A percentile compares a stretch with the other conserved stretches of the same genome.
Conservation (phyloP, 2,113 vertebrate genomes). For the Barnardius zonarius region DNA sequence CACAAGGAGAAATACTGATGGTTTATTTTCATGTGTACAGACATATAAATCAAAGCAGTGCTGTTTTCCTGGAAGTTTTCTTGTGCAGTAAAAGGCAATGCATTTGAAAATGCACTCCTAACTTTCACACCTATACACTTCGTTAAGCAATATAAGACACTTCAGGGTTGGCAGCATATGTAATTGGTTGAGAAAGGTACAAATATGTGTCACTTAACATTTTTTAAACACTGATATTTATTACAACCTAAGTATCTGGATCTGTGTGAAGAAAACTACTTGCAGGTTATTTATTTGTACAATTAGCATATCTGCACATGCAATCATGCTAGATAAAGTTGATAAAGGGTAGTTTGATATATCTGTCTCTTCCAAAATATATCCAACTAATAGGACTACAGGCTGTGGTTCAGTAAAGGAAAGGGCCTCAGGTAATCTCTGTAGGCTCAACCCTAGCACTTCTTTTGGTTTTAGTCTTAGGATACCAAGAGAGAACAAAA, state of each 20-base stretch:
- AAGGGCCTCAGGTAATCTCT: fast-evolving
- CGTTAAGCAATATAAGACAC: not conserved
- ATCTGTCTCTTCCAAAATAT: not conserved
- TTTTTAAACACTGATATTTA: not conserved
- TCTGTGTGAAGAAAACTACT: not conserved
- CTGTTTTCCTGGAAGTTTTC: not conserved
- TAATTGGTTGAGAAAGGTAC: not conserved
- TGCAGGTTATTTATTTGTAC: not conserved
- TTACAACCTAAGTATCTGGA: not conserved
- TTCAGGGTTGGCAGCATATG: not conserved
- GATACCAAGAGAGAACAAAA: not conserved
- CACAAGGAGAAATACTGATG: not conserved
- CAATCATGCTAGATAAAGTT: not conserved
- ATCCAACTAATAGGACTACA: not conserved
- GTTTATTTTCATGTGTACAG: not conserved
- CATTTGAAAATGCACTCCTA: not conserved
- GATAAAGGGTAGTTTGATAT: not conserved
- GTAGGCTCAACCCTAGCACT: not conserved
- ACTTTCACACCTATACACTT: not conserved
- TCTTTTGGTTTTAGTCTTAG: not conserved
- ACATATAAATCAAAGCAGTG: not conserved
- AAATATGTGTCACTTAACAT: not conserved
- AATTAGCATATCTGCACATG: not conserved
- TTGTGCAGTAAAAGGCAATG: not conserved
- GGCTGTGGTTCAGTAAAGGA: not conserved